Evolutionary conservation across 2,888 invertebrate genomes (phyloP).

Genomic region (Eupsilia transversa): DNA sequence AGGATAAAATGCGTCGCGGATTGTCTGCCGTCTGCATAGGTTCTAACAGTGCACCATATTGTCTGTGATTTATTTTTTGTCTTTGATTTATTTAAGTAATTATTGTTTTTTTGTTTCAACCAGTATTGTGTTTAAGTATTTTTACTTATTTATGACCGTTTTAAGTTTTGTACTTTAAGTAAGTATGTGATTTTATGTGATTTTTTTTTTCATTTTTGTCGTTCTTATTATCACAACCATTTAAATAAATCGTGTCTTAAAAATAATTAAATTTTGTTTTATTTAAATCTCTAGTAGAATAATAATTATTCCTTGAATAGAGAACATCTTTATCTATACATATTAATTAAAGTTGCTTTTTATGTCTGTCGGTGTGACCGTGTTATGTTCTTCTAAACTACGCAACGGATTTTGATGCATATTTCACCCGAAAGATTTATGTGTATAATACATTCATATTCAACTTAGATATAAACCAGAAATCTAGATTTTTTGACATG

Average conservation of each 20-base stretch:
- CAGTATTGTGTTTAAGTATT: constrained; percentile 70
- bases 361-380: no score
- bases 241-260: constrained; percentile 64
- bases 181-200: constrained; percentile 56
- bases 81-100: constrained; percentile 18
- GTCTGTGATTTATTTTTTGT: constrained; percentile 67
- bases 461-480: no score
- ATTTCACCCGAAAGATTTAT: no score
- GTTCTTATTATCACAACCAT: constrained; percentile 39
- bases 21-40: constrained; percentile 13
- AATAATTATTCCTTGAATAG: neutral
- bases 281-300: constrained; percentile 10
- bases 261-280: constrained; percentile 41
- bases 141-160: constrained; percentile 51
- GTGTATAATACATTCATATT: no score
- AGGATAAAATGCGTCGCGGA: no score
- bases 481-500: no score
- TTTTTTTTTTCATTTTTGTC: constrained; percentile 36
- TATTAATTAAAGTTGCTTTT: no score
- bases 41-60: constrained; percentile 46
- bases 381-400: no score
- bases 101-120: constrained; percentile 49
- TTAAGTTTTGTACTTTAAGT: constrained; percentile 39
- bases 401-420: no score
- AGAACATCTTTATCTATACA: no score